Percentiles rank a stretch among this genome's conserved stretches.
Conservation (phyloP, 1,140 invertebrate genomes). For the Conus betulinus region DNA sequence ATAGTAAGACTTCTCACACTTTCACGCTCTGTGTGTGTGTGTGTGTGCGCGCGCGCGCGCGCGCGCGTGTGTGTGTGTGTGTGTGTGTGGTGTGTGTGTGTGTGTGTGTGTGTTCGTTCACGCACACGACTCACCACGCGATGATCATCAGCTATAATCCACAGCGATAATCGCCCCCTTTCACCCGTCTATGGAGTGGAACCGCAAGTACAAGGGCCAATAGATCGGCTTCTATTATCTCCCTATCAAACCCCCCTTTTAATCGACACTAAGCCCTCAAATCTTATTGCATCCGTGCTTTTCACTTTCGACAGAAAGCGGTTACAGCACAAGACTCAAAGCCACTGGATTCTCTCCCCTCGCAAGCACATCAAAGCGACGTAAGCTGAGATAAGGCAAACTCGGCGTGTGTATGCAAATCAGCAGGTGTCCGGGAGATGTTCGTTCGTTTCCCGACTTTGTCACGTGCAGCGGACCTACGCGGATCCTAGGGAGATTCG, state of each 20-base stretch:
- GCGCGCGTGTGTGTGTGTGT: neutral
- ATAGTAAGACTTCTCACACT: too few relatives aligned
- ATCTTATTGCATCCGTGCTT: neutral
- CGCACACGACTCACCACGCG: neutral
- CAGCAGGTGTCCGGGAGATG: constrained; percentile 10
- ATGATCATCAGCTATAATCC: neutral
- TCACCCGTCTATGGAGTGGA: neutral
- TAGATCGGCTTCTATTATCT: neutral
- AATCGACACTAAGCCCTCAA: neutral
- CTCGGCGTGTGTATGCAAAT: neutral
- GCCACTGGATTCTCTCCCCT: too few relatives aligned
- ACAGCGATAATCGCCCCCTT: neutral
- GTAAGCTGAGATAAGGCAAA: constrained; percentile 26
- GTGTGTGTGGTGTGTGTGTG: constrained; percentile 21
- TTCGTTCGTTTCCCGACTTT: neutral
- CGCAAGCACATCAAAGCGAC: constrained; percentile 13
- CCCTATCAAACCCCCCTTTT: neutral
- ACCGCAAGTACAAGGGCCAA: neutral
- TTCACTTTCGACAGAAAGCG: neutral
- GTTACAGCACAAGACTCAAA: too few relatives aligned
- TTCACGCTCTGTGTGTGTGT: constrained; percentile 30
- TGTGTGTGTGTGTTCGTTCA: neutral
- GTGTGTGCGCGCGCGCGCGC: neutral
- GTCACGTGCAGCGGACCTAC: neutral
- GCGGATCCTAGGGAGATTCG: neutral